phyloP scores from a whole-genome alignment of 2,797 vertebrate genomes.

The Cetoscarus ocellatus region DNA sequence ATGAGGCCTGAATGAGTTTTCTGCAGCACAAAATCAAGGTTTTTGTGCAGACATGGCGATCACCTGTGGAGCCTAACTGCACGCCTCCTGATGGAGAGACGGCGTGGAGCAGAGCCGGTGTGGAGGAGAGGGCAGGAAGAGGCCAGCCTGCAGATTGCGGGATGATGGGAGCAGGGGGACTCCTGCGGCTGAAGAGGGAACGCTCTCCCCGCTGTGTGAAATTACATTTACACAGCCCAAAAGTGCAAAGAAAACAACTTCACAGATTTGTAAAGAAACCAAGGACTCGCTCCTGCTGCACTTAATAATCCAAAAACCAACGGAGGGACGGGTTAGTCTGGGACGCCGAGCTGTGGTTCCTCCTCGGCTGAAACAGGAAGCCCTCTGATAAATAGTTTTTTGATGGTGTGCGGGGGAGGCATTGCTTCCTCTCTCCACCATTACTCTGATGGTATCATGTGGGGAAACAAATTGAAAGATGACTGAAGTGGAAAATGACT shows the following conservation, averaged over 20 bases:
- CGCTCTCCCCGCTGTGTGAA: conserved; percentile 35
- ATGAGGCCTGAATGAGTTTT: neutral
- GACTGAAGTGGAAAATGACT: conserved; percentile 77
- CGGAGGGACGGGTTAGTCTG: conserved; percentile 16
- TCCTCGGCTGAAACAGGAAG: conserved; percentile 44
- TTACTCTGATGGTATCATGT: conserved; percentile 56
- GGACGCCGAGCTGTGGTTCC: conserved; percentile 32
- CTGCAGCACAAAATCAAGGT: conserved; percentile 7
- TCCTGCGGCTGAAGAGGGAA: conserved; percentile 37
- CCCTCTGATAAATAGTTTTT: conserved; percentile 50
- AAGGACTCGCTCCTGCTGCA: conserved; percentile 6
- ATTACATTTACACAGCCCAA: conserved; percentile 43
- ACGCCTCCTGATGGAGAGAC: conserved; percentile 34
- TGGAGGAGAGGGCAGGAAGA: conserved; percentile 19
- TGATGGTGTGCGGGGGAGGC: conserved; percentile 41
- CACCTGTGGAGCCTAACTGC: conserved; percentile 44
- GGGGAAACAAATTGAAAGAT: conserved; percentile 75
- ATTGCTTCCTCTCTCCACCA: conserved; percentile 40
- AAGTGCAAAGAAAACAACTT: conserved; percentile 46
- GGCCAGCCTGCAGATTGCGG: conserved; percentile 33
- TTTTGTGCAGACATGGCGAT: conserved; percentile 26
- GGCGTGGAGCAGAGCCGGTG: conserved; percentile 15
- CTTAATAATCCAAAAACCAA: conserved; percentile 18
- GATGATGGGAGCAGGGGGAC: conserved; percentile 34
- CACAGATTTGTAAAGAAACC: conserved; percentile 35